Evolutionary conservation across 2,888 invertebrate genomes (phyloP).

Genomic region (Tenthredo mesomela): DNA sequence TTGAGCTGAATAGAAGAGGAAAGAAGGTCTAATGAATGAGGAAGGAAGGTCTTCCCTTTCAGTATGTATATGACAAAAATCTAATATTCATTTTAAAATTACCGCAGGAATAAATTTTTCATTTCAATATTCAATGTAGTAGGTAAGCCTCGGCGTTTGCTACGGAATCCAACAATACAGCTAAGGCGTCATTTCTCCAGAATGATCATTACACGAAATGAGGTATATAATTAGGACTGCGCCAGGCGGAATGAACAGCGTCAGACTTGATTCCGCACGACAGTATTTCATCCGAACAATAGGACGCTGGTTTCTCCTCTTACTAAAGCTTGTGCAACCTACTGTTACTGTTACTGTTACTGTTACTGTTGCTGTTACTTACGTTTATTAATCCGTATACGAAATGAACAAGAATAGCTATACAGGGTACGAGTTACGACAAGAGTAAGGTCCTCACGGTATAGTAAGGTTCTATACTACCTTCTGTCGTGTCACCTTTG

Average conservation of each 20-base stretch:
- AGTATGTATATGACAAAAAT: too few relatives aligned
- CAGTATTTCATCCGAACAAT: slow-evolving; percentile 26
- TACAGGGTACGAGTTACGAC: neutral
- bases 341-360: neutral
- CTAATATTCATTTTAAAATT: too few relatives aligned
- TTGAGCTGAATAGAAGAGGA: too few relatives aligned
- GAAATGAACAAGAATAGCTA: slow-evolving; percentile 14
- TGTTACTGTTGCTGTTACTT: neutral
- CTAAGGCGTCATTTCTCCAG: neutral
- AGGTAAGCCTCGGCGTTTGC: neutral
- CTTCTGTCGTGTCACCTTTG: neutral
- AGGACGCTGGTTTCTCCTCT: neutral
- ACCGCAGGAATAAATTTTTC: too few relatives aligned
- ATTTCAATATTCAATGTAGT: too few relatives aligned
- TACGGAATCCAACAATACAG: neutral
- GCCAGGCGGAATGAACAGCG: slow-evolving; percentile 36
- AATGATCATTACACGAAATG: slow-evolving; percentile 20
- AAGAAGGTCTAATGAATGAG: too few relatives aligned
- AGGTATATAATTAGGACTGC: slow-evolving; percentile 26
- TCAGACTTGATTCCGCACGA: neutral
- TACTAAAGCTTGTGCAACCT: neutral
- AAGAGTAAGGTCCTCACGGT: neutral
- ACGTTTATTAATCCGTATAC: neutral
- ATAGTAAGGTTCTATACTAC: neutral
- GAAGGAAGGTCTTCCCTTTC: too few relatives aligned